phyloP scores from a whole-genome alignment of 2,113 vertebrate genomes.

The Eubucco bourcierii region DNA sequence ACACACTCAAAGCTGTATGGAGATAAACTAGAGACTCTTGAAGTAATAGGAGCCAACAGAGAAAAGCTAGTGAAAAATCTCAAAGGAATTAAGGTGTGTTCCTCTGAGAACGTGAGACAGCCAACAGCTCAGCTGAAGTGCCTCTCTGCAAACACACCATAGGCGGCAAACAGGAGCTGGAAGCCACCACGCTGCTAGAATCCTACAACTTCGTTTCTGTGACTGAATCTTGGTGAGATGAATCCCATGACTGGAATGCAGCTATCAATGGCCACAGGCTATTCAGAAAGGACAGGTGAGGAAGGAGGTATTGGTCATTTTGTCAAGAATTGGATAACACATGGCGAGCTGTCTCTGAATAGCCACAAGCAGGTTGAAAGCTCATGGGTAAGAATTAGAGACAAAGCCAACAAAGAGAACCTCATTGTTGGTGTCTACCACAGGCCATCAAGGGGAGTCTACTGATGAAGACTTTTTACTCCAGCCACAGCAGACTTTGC shows the following conservation, averaged over 20 bases:
- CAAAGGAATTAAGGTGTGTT: background rate
- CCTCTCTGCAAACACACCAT: background rate
- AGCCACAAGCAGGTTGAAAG: too few species aligned
- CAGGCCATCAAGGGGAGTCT: too few species aligned
- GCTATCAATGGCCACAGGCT: background rate
- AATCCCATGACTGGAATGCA: too few species aligned
- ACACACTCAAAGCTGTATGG: background rate
- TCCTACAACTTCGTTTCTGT: too few species aligned
- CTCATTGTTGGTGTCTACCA: too few species aligned
- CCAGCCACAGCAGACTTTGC: too few species aligned
- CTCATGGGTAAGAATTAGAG: too few species aligned
- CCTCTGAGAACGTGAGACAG: background rate
- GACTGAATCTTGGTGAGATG: too few species aligned
- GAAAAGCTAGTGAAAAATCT: background rate
- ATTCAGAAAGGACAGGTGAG: background rate
- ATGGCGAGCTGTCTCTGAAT: background rate
- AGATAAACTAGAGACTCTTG: background rate
- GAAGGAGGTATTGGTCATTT: background rate
- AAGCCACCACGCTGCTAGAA: too few species aligned
- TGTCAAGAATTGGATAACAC: background rate
- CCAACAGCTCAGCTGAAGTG: background rate
- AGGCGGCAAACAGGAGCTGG: background rate
- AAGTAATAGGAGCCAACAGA: background rate
- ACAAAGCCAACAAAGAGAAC: too few species aligned
- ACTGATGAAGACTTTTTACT: too few species aligned